phyloP scores from a whole-genome alignment of 2,797 vertebrate species.

The Hafferia zeledoni region DNA sequence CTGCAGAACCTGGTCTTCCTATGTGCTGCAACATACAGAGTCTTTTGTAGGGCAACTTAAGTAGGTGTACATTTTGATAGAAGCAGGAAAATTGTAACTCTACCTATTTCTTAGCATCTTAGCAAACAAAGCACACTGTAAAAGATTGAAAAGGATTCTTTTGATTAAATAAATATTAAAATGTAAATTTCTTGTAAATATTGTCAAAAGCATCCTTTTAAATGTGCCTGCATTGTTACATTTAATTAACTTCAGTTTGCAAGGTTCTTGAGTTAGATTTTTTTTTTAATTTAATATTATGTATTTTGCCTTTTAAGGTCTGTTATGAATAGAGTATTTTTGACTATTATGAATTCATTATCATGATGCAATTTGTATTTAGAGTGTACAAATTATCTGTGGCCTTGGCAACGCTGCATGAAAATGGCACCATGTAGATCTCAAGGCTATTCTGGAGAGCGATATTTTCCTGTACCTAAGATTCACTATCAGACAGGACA shows the following conservation, averaged over 20 bases:
- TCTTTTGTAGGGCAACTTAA: not conserved
- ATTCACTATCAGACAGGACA: not conserved
- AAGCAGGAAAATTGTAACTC: not conserved
- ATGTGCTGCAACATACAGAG: not conserved
- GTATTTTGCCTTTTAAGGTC: not conserved
- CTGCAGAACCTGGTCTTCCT: not conserved
- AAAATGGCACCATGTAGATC: not conserved
- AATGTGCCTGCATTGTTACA: not conserved
- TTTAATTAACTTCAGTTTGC: not conserved
- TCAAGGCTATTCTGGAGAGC: not conserved
- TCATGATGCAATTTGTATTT: not conserved
- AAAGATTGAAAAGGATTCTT: not conserved
- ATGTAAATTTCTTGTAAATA: not conserved
- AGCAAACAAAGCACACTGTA: not conserved
- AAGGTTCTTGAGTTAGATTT: conserved; percentile 1
- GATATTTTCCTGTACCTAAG: not conserved
- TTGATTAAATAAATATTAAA: not conserved
- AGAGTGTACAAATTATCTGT: not conserved
- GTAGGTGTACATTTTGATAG: not conserved
- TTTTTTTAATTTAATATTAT: not conserved
- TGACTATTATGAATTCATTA: conserved; percentile 13
- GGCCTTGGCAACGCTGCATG: not conserved
- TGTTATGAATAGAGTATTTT: not conserved
- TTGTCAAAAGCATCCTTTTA: not conserved
- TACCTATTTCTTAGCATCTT: not conserved